phyloP scores from a whole-genome alignment of 2,888 invertebrate genomes.

The Cantharis nigra region DNA sequence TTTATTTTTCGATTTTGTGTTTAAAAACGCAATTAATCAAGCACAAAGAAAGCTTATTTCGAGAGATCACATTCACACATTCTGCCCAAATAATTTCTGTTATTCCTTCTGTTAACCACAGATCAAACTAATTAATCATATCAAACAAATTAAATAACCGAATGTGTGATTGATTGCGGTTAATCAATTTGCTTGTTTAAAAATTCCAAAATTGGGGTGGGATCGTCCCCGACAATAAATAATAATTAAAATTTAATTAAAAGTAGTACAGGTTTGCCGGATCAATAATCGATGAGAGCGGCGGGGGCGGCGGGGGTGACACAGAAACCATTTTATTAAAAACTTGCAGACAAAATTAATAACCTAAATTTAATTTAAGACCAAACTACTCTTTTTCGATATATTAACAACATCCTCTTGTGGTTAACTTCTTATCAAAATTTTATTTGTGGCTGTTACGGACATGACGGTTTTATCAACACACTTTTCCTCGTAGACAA shows the following conservation, averaged over 20 bases:
- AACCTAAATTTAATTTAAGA: not conserved
- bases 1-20: not conserved
- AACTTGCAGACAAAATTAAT: not conserved
- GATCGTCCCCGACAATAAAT: not conserved
- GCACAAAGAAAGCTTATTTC: not conserved
- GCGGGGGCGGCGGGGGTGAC: not conserved
- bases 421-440: not conserved
- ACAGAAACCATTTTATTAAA: not conserved
- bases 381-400: not conserved
- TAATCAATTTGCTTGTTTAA: not conserved
- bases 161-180: not conserved
- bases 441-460: not conserved
- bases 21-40: not conserved
- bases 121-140: not conserved
- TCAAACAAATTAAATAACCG: not conserved
- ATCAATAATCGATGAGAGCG: not conserved
- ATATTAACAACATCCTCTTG: conserved; percentile 1
- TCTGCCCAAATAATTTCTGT: not conserved
- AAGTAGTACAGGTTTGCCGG: not conserved
- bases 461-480: not conserved
- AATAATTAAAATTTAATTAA: not conserved
- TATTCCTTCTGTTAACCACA: not conserved
- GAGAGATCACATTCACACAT: not conserved
- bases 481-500: not conserved
- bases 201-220: not conserved